Evolutionary conservation across 1,140 invertebrate species (phyloP).

Genomic region (Nasonia vitripennis): DNA sequence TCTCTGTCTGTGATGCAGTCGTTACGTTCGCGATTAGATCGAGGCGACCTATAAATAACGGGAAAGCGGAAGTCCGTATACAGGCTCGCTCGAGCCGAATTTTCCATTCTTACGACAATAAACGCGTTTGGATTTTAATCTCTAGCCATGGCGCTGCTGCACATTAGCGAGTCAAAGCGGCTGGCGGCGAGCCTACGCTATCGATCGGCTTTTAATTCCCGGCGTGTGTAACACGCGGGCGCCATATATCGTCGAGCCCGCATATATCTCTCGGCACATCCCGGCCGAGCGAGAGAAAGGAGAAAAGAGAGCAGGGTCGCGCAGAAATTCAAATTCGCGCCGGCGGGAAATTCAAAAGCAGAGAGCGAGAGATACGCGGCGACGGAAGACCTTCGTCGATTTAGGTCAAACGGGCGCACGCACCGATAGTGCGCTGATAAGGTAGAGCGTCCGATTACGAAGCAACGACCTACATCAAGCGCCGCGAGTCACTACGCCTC

Average conservation of each 20-base stretch:
- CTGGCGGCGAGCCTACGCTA: not conserved
- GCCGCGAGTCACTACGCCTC: not conserved
- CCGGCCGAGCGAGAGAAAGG: too few relatives aligned
- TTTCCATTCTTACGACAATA: too few relatives aligned
- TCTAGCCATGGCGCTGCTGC: too few relatives aligned
- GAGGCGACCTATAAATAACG: too few relatives aligned
- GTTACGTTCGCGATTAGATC: too few relatives aligned
- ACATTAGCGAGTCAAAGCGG: too few relatives aligned
- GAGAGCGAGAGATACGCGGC: not conserved
- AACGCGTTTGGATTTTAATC: not conserved
- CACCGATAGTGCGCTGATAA: slow-evolving; percentile 53
- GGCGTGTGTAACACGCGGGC: not conserved
- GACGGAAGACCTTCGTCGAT: slow-evolving; percentile 29
- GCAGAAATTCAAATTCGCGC: too few relatives aligned
- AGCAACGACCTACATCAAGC: slow-evolving; percentile 62
- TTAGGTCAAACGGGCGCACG: slow-evolving; percentile 49
- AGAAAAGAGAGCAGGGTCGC: too few relatives aligned
- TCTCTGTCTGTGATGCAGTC: too few relatives aligned
- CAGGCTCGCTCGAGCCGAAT: too few relatives aligned
- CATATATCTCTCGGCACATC: not conserved
- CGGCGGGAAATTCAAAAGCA: too few relatives aligned
- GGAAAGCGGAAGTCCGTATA: too few relatives aligned
- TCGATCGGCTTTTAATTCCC: not conserved
- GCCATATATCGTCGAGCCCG: not conserved
- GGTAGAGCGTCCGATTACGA: slow-evolving; percentile 54